Evolutionary conservation across 2,888 invertebrate genomes (phyloP), one percentile per base, ranked within the genome.

Genomic region (Mesopsocus fuscifrons): DNA sequence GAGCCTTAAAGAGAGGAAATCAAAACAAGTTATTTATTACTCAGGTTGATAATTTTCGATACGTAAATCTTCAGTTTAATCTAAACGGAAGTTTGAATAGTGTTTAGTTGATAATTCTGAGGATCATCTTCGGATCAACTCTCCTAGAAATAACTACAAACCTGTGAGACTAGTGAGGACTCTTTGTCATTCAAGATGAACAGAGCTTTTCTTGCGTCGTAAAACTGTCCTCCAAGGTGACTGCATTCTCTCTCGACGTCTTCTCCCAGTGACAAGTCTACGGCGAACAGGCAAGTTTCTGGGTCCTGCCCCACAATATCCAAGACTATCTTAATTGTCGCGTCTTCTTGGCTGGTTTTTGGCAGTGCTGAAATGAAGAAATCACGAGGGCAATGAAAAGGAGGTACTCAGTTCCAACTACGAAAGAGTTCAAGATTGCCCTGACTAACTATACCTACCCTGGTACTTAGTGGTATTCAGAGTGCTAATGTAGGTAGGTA

Each of bases 121-220:
- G n/a, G n/a, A n/a, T n/a, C n/a, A n/a, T n/a, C n/a, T n/a, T n/a
- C n/a, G n/a, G n/a, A n/a, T n/a, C n/a, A n/a, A n/a, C n/a, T n/a
- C n/a, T n/a, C n/a, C n/a, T n/a, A n/a, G n/a, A n/a, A n/a, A n/a
- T n/a, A n/a, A n/a, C n/a, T n/a, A n/a, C n/a, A n/a, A n/a, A 53
- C 52, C 42, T 52, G 44, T 8, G 49, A 46, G 17, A 50, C 49
- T 8, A 51, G 41, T 6, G 45, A 45, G 3, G 53, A 49, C 26
- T 55, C 49, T 26, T 48, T 46, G 20, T 46, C 34, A 6, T 47
- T 44, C 1, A 57, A 44, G n/a, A 50, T 43, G 38, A 56, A 50
- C 4, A 56, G 44, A 1, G 52, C 53, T 9, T 44, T 48, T 31
- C 57, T 43, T 43, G 55, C 48, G 41, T 55, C 54, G 4, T 48